Conservation (phyloP, 2,888 invertebrate genomes). For the Lamproptera curius region DNA sequence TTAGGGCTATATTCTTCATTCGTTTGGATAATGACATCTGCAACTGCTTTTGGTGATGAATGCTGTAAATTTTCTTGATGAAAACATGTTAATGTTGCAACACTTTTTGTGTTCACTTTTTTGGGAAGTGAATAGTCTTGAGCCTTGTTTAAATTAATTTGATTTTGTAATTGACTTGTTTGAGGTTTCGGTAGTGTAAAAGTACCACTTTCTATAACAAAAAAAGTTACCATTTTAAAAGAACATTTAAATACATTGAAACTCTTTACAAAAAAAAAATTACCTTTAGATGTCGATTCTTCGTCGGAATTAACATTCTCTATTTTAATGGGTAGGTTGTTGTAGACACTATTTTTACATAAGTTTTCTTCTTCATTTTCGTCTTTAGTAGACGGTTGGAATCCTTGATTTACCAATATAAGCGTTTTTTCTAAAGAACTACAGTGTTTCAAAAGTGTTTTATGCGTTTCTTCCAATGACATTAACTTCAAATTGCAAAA, state of each 20-base stretch:
- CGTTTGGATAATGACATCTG: slow-evolving; percentile 47
- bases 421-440: slow-evolving; percentile 54
- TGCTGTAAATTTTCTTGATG: slow-evolving; percentile 19
- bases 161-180: slow-evolving; percentile 10
- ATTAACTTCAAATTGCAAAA: slow-evolving; percentile 49
- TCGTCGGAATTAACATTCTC: slow-evolving; percentile 60
- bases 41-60: slow-evolving; percentile 18
- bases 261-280: no score
- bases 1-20: slow-evolving; percentile 25
- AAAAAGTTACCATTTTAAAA: no score
- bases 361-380: slow-evolving; percentile 18
- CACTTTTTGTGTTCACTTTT: slow-evolving; percentile 4
- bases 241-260: no score
- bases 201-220: slow-evolving; percentile 55
- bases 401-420: slow-evolving; percentile 54
- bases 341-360: slow-evolving; percentile 27
- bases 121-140: no score
- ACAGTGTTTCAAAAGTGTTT: slow-evolving; percentile 47
- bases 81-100: slow-evolving; percentile 6
- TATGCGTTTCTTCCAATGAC: slow-evolving; percentile 44
- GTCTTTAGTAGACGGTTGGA: slow-evolving; percentile 35
- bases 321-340: slow-evolving; percentile 36
- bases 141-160: not conserved
- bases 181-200: slow-evolving; percentile 48
- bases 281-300: slow-evolving; percentile 47